A percentile compares a stretch with the other conserved stretches of the same genome.
Conservation (phyloP, 2,888 invertebrate genomes). For the Drosophila melanocephala region DNA sequence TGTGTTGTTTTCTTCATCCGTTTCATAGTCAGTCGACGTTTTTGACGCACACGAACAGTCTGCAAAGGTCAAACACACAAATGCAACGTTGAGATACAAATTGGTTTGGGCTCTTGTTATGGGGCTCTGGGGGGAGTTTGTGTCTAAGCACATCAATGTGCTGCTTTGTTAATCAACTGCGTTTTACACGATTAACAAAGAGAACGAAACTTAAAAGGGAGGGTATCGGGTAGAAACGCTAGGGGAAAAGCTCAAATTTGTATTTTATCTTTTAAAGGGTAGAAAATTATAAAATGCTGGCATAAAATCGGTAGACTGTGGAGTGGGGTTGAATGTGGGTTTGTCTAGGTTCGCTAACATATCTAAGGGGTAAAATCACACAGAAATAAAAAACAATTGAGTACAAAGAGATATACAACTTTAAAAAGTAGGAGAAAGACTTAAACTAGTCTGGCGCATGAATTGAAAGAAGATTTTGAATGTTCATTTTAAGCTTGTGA, state of each 20-base stretch:
- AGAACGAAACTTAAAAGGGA: constrained; percentile 34
- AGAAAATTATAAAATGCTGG: constrained; percentile 30
- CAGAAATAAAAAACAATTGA: constrained; percentile 1
- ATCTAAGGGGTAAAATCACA: constrained; percentile 38
- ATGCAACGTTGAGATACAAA: constrained; percentile 25
- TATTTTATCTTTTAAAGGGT: not conserved
- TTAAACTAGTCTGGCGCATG: constrained; percentile 13
- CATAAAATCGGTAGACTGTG: constrained; percentile 51
- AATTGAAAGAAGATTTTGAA: constrained; percentile 1
- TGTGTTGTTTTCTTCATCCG: constrained; percentile 88
- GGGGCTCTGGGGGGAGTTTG: constrained; percentile 45
- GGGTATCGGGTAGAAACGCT: constrained; percentile 15
- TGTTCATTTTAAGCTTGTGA: not conserved
- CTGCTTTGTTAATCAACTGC: constrained; percentile 70
- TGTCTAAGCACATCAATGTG: constrained; percentile 73
- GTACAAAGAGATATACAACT: constrained; percentile 7
- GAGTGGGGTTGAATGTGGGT: not conserved
- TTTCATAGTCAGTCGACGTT: constrained; percentile 88
- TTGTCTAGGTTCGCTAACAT: constrained; percentile 57
- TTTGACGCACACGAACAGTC: constrained; percentile 90
- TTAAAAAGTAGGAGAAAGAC: not conserved
- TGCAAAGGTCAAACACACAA: constrained; percentile 82
- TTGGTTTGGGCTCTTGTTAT: constrained; percentile 20
- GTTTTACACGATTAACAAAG: constrained; percentile 74
- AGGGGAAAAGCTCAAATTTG: constrained; percentile 14